phyloP scores from a whole-genome alignment of 2,797 vertebrate species.

The Acipenser oxyrinchus region DNA sequence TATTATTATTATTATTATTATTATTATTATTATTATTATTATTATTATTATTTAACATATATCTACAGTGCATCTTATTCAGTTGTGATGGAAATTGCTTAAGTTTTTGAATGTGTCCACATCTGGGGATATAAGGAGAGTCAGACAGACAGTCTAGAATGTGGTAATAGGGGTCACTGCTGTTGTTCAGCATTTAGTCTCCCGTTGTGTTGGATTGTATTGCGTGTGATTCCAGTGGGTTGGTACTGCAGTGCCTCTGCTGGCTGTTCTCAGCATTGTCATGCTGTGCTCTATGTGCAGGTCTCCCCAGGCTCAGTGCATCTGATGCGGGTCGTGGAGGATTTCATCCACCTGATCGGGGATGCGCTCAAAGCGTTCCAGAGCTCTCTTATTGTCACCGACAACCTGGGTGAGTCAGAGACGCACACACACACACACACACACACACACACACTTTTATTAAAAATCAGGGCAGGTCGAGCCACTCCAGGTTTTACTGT shows the following conservation, averaged over 20 bases:
- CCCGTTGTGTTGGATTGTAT: background rate
- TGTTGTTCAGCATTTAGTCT: background rate
- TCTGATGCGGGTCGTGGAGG: slow-evolving; percentile 90
- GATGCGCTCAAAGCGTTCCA: slow-evolving; percentile 93
- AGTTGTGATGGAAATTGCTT: too few species aligned
- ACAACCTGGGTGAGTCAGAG: slow-evolving; percentile 81
- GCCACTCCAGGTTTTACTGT: background rate
- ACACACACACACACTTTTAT: background rate
- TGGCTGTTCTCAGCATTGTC: background rate
- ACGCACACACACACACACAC: background rate
- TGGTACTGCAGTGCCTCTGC: background rate
- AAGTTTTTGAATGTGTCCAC: too few species aligned
- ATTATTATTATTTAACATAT: too few species aligned
- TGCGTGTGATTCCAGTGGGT: background rate
- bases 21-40: too few species aligned
- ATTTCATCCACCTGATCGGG: slow-evolving; percentile 94
- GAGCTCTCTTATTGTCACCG: slow-evolving; percentile 90
- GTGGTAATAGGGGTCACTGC: background rate
- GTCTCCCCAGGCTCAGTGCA: slow-evolving; percentile 85
- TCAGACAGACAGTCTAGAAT: too few species aligned
- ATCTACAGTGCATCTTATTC: too few species aligned
- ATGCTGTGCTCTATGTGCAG: slow-evolving; percentile 39
- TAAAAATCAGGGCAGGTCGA: background rate
- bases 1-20: too few species aligned
- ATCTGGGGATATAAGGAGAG: too few species aligned